Base-by-base conservation (phyloP, 1,140 invertebrate genomes). In the Bombus balteatus region DNA sequence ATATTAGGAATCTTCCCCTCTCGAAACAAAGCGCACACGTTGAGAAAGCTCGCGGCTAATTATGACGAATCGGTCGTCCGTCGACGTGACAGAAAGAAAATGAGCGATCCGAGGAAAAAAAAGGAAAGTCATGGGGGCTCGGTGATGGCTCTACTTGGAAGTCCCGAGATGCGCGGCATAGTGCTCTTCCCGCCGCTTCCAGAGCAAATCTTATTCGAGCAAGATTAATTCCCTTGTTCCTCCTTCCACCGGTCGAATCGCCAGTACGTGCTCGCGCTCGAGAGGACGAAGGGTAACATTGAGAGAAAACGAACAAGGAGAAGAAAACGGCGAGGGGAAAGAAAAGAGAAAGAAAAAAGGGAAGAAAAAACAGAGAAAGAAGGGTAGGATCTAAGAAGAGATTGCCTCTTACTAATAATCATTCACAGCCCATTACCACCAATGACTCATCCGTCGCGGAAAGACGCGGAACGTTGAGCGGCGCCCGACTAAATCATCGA, bases 381-480 rank as follows among this genome's bases (percentile, higher is more conserved):
- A 22, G 9, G 25, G 8, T 34, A 13, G 18, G 39, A 34, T 59
- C 68, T 53, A 75, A 79, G 71, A 62, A 83, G 43, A 81, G 76
- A 83, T 87, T 43, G 78, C 47, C 88, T 79, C 66, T 88, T 86
- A 80, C 77, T 87, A 88, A 91, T 91, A 85, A 90, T 90, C 86
- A 83, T 89, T 90, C 88, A 91, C 87, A 79, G 88, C 62, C 90
- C 90, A 90, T 91, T 91, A 91, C 78, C 74, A 57, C 70, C 80
- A 72, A 66, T 90, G 90, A 91, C 57, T 91, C 91, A 91, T 88
- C 78, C 73, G 88, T 88, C 83, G 80, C 34, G 84, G 73, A 39
- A 87, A 78, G 87, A 86, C 62, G 79, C 83, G 73, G 15, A 82
- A 70, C 72, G 78, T 41, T n/a, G 85, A 90, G 66, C 65, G 82